These are phyloP conservation scores for Megalonaias nervosa DNA, from an alignment of 1,140 invertebrate species.

Conservation along the genomic window DNA sequence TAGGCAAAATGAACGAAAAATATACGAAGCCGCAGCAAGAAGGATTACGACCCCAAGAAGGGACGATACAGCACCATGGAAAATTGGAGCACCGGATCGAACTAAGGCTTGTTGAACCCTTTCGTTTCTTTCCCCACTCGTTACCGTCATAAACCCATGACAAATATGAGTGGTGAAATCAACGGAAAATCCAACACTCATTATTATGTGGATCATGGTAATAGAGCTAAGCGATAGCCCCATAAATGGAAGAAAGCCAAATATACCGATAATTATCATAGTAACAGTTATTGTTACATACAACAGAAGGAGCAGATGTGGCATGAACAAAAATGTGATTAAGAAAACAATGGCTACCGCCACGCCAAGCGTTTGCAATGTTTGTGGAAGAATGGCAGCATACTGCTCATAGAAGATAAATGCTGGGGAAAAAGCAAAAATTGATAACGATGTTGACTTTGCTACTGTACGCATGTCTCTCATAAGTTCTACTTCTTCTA, in stretches of 20 bases:
- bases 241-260: constrained; percentile 97
- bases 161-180: constrained; percentile 98
- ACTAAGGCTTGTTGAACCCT: constrained; percentile 89
- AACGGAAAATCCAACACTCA: constrained; percentile 98
- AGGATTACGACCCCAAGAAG: constrained; percentile 92
- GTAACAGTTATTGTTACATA: constrained; percentile 97
- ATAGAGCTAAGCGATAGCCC: constrained; percentile 96
- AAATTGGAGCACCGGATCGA: constrained; percentile 92
- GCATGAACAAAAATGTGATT: constrained; percentile 97
- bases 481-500: constrained; percentile 54
- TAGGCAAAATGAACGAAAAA: constrained; percentile 98
- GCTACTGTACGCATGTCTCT: constrained; percentile 47
- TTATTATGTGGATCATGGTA: constrained; percentile 99
- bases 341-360: constrained; percentile 96
- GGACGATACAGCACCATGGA: constrained; percentile 96
- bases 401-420: constrained; percentile 79
- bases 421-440: constrained; percentile 52
- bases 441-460: constrained; percentile 37
- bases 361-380: constrained; percentile 92
- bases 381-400: constrained; percentile 91
- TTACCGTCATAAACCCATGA: constrained; percentile 94
- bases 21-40: constrained; percentile 92
- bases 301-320: constrained; percentile 91
- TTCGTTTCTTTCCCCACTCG: constrained; percentile 71
- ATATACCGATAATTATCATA: constrained; percentile 94